Evolutionary conservation across 1,140 invertebrate species (phyloP).

Genomic region (Plutomurus gul): DNA sequence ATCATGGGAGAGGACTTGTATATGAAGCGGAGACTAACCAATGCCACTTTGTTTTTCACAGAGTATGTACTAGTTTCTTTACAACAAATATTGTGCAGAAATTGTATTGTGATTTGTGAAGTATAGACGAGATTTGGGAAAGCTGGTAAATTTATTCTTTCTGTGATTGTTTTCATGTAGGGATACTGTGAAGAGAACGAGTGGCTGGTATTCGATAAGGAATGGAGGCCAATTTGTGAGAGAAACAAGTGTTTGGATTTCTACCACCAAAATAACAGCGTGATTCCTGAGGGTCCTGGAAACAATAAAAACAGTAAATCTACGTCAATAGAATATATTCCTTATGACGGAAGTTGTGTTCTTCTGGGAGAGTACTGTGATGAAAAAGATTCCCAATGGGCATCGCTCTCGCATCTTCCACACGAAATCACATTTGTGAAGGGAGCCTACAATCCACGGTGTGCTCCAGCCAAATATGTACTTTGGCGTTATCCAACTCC

Average conservation of each 20-base stretch:
- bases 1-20: conserved; percentile 27
- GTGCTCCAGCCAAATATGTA: conserved; percentile 30
- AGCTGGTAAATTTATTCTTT: too few relatives aligned
- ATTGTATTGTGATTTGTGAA: too few relatives aligned
- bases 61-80: conserved; percentile 11
- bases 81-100: background rate
- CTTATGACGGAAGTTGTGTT: conserved; percentile 17
- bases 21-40: background rate
- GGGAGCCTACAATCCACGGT: conserved; percentile 34
- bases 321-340: conserved; percentile 33
- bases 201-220: conserved; percentile 30
- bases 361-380: conserved; percentile 30
- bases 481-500: conserved; percentile 40
- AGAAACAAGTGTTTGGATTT: conserved; percentile 30
- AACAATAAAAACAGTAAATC: conserved; percentile 5
- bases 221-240: conserved; percentile 35
- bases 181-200: conserved; percentile 43
- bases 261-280: conserved; percentile 32
- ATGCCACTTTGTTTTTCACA: conserved; percentile 35
- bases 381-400: conserved; percentile 39
- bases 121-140: too few relatives aligned
- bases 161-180: too few relatives aligned
- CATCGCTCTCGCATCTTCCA: conserved; percentile 30
- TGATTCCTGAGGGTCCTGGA: background rate
- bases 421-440: conserved; percentile 39